Evolutionary conservation across 2,797 vertebrate species (phyloP).

Genomic region (Paguma larvata): DNA sequence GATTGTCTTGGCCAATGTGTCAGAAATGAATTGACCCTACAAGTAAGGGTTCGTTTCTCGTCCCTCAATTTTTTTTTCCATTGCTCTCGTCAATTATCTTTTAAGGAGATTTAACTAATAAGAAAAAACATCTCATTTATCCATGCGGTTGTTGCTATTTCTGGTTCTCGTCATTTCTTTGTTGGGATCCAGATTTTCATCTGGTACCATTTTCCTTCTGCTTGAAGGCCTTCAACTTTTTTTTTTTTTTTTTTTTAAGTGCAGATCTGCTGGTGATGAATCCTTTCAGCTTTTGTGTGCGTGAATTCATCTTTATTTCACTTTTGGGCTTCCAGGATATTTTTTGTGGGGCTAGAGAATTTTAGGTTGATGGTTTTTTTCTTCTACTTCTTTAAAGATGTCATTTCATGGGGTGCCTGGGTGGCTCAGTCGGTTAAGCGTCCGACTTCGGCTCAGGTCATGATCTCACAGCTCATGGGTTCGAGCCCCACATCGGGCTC

Average conservation of each 20-base stretch:
- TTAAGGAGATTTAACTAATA: constrained; percentile 35
- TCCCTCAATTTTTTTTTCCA: not conserved
- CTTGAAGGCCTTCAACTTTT: not conserved
- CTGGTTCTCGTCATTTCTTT: not conserved
- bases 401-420: not conserved
- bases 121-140: not conserved
- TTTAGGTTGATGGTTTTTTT: not conserved
- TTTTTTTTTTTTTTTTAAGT: not conserved
- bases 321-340: not conserved
- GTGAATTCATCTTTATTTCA: not conserved
- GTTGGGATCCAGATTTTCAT: not conserved
- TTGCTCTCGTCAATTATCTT: not conserved
- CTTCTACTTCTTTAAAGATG: not conserved
- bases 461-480: too few species aligned
- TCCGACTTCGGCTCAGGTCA: too few species aligned
- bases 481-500: too few species aligned
- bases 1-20: not conserved
- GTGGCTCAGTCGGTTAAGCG: too few species aligned
- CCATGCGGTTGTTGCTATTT: not conserved
- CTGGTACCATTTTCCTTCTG: not conserved
- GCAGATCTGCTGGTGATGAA: not conserved
- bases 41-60: not conserved
- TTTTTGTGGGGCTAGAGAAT: not conserved
- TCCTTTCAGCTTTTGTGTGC: not conserved
- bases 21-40: not conserved